Evolutionary conservation across 1,140 invertebrate species (phyloP), one percentile per base, ranked within the genome.

Genomic region (Leptoteleia sp.): DNA sequence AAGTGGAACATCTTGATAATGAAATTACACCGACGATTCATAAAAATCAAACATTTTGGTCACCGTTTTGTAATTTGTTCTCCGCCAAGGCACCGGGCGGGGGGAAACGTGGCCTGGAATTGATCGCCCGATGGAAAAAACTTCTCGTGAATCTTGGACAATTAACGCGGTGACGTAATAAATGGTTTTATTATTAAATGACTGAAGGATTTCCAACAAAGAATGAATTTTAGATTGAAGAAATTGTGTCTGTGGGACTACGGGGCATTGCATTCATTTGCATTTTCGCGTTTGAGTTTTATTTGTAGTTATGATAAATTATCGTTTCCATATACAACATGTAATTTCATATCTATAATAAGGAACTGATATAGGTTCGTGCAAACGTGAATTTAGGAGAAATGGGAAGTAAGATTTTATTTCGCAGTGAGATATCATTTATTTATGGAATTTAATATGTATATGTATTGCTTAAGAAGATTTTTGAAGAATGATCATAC

Each of bases 1-100:
- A 68, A 70, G 31, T 70, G 40, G 65, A 13, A 70, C 65, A 70
- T 70, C 65, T 47, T 50, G 65, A 70, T 70, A 70, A 3, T n/a
- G 15, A 38, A 15, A 45, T 43, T 59, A 19, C 45, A 54, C 19
- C 8, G 27, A 13, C 35, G 9, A 61, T 61, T 62, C 67, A 54
- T 54, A 54, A 43, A 62, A 72, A 54, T 25, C 11, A 43, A 48
- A 68, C 29, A 37, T 42, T n/a, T 45, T 33, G 8, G 13, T 29
- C 3, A 11, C 31, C 16, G 29, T 31, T 40, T 50, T 27, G 8
- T 22, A 27, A 29, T 61, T 61, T 8, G 5, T 37, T 61, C 35
- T 17, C 31, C 37, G 11, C 22, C 0, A 11, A 6, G 22, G 35
- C 33, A 17, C 4, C 5, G 19, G 0, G 4, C 9, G n/a, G n/a